Conservation (phyloP, 2,113 vertebrate genomes). For the Apteryx owenii region DNA sequence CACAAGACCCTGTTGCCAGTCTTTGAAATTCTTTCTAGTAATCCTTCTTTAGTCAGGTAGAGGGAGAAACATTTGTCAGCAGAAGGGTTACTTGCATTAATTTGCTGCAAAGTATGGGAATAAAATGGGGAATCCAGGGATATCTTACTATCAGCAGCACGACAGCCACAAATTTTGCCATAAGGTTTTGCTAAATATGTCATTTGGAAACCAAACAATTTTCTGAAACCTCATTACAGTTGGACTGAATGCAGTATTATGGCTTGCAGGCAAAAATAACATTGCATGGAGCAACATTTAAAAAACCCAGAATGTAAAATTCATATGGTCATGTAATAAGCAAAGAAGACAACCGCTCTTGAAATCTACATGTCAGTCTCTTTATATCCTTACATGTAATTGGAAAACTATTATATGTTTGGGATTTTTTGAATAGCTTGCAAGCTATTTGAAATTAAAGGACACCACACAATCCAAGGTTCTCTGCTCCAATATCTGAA, state of each 20-base stretch:
- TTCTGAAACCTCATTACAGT: conserved; percentile 64
- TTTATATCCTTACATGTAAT: background rate
- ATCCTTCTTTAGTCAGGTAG: background rate
- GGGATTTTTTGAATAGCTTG: conserved; percentile 30
- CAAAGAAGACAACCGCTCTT: background rate
- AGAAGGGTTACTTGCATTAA: background rate
- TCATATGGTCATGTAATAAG: background rate
- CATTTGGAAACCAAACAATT: conserved; percentile 62
- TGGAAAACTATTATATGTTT: conserved; percentile 13
- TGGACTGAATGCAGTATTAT: conserved; percentile 50
- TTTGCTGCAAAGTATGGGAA: conserved; percentile 1
- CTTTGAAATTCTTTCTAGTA: background rate
- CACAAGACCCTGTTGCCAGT: background rate
- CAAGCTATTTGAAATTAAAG: conserved; percentile 17
- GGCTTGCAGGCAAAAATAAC: conserved; percentile 63
- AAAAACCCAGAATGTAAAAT: conserved; percentile 37
- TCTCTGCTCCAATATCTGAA: background rate
- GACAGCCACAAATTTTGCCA: conserved; percentile 56
- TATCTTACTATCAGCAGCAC: conserved; percentile 39
- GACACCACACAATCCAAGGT: background rate
- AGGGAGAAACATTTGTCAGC: conserved; percentile 36
- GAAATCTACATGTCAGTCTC: background rate
- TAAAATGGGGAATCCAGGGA: background rate
- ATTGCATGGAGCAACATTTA: conserved; percentile 24
- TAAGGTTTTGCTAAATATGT: conserved; percentile 65